Base-by-base conservation (phyloP, 2,888 invertebrate genomes). In the Nemotelus pantherinus region DNA sequence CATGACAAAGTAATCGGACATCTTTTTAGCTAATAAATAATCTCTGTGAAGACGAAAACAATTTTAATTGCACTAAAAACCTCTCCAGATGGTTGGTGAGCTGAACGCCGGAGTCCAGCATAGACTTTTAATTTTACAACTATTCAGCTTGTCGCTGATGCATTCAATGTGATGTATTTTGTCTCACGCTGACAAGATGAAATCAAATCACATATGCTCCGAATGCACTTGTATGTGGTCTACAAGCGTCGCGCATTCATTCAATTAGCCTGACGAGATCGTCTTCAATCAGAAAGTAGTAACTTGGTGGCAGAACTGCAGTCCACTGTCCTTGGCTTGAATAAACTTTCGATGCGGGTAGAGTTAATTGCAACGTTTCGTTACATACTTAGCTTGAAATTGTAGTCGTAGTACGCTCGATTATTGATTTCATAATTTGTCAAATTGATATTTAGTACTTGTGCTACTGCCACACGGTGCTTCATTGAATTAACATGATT, bases 281-380 rank as follows among this genome's bases (percentile, higher is more conserved):
- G 25, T 60, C 60, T 60, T 60, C 60, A 7, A 6, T 60, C 25
- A 41, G 60, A 60, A 60, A 60, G 60, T 60, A 3, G 7, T 43
- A 57, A 57, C 41, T 43, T n/a, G 60, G 25, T 7, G 39, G 39
- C 25, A 25, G 25, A 25, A 25, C 60, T 25, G 3, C 41, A 3
- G 41, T 41, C 41, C 4, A 60, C 25, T 43, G 60, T 60, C 60
- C 60, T 60, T 60, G 60, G 39, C 60, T 60, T 60, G 60, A 60
- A 60, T 60, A 60, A 2, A 3, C 60, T 60, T 60, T 60, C 60
- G 41, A 39, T 60, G 41, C 60, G 39, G 39, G 39, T 60, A 39
- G 60, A 25, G 60, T 60, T 60, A 60, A 60, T 60, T 60, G 60
- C 60, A 7, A 7, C 41, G n/a, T 60, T 60, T 39, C 41, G 60